Base-by-base conservation (phyloP, 2,888 invertebrate genomes). In the Emmelina monodactyla region DNA sequence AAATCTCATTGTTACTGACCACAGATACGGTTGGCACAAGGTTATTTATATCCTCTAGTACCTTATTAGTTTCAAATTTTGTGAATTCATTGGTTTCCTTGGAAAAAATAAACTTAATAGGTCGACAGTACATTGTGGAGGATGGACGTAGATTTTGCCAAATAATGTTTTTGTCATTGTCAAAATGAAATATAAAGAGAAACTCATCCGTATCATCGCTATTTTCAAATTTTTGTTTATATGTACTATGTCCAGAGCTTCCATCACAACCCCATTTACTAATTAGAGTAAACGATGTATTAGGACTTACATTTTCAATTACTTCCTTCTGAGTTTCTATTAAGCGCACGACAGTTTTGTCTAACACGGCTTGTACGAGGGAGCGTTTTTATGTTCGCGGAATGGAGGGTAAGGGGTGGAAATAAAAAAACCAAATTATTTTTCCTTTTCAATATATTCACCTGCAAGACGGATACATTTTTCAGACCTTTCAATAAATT, bases 121-220 rank as follows among this genome's bases (percentile, higher is more conserved):
- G 38, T 3, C 41, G 34, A 36, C 42, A 46, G 35, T 28, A 38
- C 34, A 37, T 37, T 4, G 38, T 39, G 3, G 43, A 44, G 10
- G 42, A 38, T 34, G 45, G 38, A 4, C 40, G 37, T 32, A 42
- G 42, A 33, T 45, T 45, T 16, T 43, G 35, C 43, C 33, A 33
- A 2, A 32, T 12, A 22, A 35, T 28, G 19, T 16, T 28, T 28
- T 28, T 4, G 28, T 4, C 28, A 28, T 28, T 4, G 4, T 9
- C 28, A n/a, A n/a, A n/a, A n/a, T n/a, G n/a, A n/a, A n/a, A n/a
- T n/a, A n/a, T n/a, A n/a, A 33, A 41, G 19, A 42, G 33, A 39
- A 33, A 34, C 13, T 31, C 25, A 13, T 40, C 39, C 2, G 37
- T 41, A 12, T 22, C 39, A 11, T 34, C 30, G 35, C 4, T 29